phyloP scores from a whole-genome alignment of 2,888 invertebrate species.

The Crepidodera aurea region DNA sequence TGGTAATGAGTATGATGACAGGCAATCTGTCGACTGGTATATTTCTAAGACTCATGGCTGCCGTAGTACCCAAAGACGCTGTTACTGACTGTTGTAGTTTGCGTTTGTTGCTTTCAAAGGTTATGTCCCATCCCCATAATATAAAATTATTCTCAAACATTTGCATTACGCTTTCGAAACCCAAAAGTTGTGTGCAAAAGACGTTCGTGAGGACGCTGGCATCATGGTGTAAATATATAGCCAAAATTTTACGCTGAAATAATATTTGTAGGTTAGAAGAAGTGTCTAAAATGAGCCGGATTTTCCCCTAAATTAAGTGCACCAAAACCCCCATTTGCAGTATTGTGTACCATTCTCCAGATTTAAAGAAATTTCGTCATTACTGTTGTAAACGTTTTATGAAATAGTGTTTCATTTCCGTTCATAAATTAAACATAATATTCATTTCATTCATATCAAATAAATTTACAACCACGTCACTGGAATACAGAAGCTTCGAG shows the following conservation, averaged over 20 bases:
- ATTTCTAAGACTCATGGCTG: slow-evolving; percentile 83
- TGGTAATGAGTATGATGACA: slow-evolving; percentile 87
- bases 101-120: slow-evolving; percentile 83
- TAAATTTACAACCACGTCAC: too few relatives aligned
- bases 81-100: slow-evolving; percentile 81
- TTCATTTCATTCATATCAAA: too few relatives aligned
- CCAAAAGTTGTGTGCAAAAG: slow-evolving; percentile 94
- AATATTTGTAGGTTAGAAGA: too few relatives aligned
- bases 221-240: slow-evolving; percentile 96
- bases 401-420: too few relatives aligned
- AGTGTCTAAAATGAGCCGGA: too few relatives aligned
- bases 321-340: too few relatives aligned
- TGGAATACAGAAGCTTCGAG: too few relatives aligned
- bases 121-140: slow-evolving; percentile 97
- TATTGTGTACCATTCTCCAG: too few relatives aligned
- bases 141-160: slow-evolving; percentile 90
- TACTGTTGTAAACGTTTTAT: too few relatives aligned
- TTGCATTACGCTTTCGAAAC: slow-evolving; percentile 89
- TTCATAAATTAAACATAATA: too few relatives aligned
- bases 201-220: slow-evolving; percentile 94
- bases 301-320: too few relatives aligned
- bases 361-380: too few relatives aligned
- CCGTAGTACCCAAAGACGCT: slow-evolving; percentile 81
- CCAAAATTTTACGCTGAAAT: slow-evolving; percentile 86
- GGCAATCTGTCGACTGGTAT: slow-evolving; percentile 88